phyloP scores from a whole-genome alignment of 2,797 vertebrate genomes.

The Botia almorhae region DNA sequence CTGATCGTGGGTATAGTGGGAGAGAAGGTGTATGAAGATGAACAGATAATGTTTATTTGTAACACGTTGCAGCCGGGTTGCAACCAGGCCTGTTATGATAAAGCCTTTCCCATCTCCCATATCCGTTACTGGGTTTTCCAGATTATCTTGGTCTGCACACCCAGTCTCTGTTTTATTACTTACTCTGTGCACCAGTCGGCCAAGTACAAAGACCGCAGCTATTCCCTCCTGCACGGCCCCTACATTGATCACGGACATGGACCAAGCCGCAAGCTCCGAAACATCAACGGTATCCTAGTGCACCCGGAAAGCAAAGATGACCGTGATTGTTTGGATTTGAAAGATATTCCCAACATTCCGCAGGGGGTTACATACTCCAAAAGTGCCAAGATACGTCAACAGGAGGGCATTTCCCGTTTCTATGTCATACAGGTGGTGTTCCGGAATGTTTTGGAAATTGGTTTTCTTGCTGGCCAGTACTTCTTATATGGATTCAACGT shows the following conservation, averaged over 20 bases:
- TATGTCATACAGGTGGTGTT: conserved; percentile 92
- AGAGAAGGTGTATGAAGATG: conserved; percentile 91
- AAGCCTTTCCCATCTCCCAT: conserved; percentile 91
- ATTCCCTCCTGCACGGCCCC: conserved; percentile 78
- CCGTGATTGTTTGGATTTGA: conserved; percentile 78
- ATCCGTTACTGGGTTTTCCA: conserved; percentile 92
- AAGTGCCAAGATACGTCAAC: conserved; percentile 78
- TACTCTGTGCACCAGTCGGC: conserved; percentile 88
- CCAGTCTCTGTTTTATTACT: conserved; percentile 89
- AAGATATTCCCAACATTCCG: conserved; percentile 79
- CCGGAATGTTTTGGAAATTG: conserved; percentile 87
- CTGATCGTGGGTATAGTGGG: conserved; percentile 91
- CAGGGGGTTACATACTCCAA: conserved; percentile 76
- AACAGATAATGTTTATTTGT: conserved; percentile 92
- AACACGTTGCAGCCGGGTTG: conserved; percentile 91
- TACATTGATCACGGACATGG: conserved; percentile 80
- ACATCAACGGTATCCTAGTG: conserved; percentile 80
- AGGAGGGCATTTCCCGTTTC: conserved; percentile 89
- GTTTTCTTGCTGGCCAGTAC: conserved; percentile 88
- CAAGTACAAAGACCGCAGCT: conserved; percentile 82
- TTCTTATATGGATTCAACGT: conserved; percentile 90
- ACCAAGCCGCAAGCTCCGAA: conserved; percentile 75
- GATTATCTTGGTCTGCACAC: conserved; percentile 88
- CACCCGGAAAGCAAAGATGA: conserved; percentile 82
- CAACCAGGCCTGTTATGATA: conserved; percentile 92